These are phyloP conservation scores for Misgurnus anguillicaudatus DNA, from an alignment of 2,113 vertebrate species.

Conservation along the genomic window DNA sequence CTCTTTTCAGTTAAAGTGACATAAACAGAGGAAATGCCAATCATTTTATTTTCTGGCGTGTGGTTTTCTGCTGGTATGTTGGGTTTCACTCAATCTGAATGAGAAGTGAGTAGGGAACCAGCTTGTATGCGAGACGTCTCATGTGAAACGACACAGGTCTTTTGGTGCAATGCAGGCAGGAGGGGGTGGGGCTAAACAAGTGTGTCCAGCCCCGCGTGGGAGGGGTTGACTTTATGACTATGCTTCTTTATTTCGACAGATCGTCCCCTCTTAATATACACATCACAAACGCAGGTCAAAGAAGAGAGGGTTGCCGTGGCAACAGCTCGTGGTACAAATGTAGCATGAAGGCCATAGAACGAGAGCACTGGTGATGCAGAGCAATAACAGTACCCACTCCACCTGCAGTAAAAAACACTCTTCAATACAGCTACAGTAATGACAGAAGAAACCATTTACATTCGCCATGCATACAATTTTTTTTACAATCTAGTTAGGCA, in stretches of 20 bases:
- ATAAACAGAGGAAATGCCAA: neutral
- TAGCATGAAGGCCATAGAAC: neutral
- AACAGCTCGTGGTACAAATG: neutral
- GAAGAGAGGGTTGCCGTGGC: slow-evolving; percentile 31
- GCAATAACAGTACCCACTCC: slow-evolving; percentile 7
- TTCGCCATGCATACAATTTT: no score
- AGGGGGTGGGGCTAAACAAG: neutral
- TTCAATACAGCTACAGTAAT: neutral
- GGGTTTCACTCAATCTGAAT: slow-evolving; percentile 18
- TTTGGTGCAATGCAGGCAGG: slow-evolving; percentile 57
- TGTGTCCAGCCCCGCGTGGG: neutral
- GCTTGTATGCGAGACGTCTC: slow-evolving; percentile 2
- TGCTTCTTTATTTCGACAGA: neutral
- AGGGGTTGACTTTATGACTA: slow-evolving; percentile 12
- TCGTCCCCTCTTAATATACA: neutral
- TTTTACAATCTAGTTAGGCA: no score
- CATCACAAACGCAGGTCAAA: slow-evolving; percentile 21
- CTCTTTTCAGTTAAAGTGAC: neutral
- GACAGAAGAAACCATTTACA: neutral
- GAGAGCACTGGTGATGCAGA: slow-evolving; percentile 9
- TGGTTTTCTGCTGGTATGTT: neutral
- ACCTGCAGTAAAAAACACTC: slow-evolving; percentile 3
- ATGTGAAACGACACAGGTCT: slow-evolving; percentile 46
- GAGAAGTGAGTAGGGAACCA: neutral
- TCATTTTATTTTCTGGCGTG: neutral